phyloP scores from a whole-genome alignment of 2,888 invertebrate species.

The Polyommatus iphigenia region DNA sequence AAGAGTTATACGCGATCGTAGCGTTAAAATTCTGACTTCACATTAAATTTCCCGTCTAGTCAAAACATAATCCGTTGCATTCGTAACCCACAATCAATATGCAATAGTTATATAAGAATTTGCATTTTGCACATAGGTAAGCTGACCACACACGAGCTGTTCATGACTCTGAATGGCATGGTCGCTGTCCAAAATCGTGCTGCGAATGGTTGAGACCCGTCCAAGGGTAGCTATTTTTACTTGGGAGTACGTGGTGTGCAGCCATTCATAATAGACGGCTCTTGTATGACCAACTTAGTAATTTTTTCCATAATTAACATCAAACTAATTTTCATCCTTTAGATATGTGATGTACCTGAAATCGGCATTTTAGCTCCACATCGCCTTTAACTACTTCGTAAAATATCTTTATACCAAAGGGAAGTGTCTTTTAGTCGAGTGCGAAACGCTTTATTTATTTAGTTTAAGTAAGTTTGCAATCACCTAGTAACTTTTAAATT shows the following conservation, averaged over 20 bases:
- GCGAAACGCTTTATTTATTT: conserved; percentile 78
- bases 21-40: conserved; percentile 1
- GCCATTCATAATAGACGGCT: no score
- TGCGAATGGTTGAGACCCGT: no score
- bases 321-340: no score
- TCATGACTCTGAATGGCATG: background rate
- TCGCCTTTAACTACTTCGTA: conserved; percentile 35
- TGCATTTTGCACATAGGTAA: background rate
- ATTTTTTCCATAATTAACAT: no score
- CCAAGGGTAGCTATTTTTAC: no score
- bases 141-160: background rate
- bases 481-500: background rate
- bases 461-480: conserved; percentile 45
- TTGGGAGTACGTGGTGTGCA: no score
- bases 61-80: background rate
- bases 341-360: background rate
- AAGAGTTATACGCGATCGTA: background rate
- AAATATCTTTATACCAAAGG: conserved; percentile 76
- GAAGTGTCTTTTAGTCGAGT: conserved; percentile 75
- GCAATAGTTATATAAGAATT: background rate
- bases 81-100: background rate
- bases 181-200: no score
- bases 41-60: background rate
- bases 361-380: conserved; percentile 17
- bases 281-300: no score